Percentiles rank a stretch among this genome's conserved stretches.
phyloP scores from a whole-genome alignment of 2,888 invertebrate genomes.

The Hipparchia semele region DNA sequence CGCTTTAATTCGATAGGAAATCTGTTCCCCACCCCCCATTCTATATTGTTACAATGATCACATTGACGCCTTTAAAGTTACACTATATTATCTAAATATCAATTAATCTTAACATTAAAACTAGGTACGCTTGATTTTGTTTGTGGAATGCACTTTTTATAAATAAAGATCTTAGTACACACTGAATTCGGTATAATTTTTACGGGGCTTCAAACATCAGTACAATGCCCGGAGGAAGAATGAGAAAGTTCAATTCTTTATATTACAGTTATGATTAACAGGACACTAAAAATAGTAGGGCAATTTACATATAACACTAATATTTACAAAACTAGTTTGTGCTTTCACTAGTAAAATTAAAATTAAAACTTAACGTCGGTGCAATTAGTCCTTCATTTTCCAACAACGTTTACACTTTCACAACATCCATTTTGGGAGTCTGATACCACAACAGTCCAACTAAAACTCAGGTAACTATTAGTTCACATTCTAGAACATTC shows the following conservation, averaged over 20 bases:
- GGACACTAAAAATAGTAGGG: slow-evolving; percentile 64
- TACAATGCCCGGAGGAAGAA: slow-evolving; percentile 70
- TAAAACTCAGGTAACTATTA: slow-evolving; percentile 69
- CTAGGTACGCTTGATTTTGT: slow-evolving; percentile 73
- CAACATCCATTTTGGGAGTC: slow-evolving; percentile 54
- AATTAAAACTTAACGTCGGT: slow-evolving; percentile 44
- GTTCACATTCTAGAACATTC: slow-evolving; percentile 75
- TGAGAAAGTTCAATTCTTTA: slow-evolving; percentile 76
- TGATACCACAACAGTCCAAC: slow-evolving; percentile 61
- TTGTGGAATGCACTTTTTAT: slow-evolving; percentile 78
- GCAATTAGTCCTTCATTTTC: slow-evolving; percentile 6
- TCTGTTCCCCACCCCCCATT: slow-evolving; percentile 7
- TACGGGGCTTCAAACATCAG: slow-evolving; percentile 70
- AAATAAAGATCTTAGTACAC: slow-evolving; percentile 69
- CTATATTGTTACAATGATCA: slow-evolving; percentile 66
- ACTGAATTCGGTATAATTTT: slow-evolving; percentile 54
- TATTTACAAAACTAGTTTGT: slow-evolving; percentile 80
- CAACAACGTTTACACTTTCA: slow-evolving; percentile 45
- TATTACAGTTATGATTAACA: slow-evolving; percentile 62
- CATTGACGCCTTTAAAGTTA: slow-evolving; percentile 78
- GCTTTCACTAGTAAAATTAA: slow-evolving; percentile 70
- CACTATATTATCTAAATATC: slow-evolving; percentile 59
- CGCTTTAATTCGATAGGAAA: slow-evolving; percentile 3
- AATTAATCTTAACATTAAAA: slow-evolving; percentile 62
- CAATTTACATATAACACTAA: slow-evolving; percentile 79